Conservation (phyloP, 2,888 invertebrate species). For the Gisinianus flammeolus region DNA sequence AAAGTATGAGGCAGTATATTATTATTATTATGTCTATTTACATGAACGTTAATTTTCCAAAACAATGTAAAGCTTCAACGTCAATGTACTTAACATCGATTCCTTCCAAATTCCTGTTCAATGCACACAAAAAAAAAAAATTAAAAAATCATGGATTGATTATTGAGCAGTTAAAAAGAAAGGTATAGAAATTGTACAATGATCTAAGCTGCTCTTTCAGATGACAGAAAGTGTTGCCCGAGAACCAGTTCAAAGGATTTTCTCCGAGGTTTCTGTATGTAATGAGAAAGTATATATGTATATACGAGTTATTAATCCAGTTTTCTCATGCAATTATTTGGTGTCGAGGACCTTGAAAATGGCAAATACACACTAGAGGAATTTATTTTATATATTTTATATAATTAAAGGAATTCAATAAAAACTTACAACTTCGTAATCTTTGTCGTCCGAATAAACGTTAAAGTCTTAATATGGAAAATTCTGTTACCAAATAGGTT, state of each 20-base stretch:
- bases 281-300: too few species aligned
- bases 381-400: not conserved
- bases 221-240: not conserved
- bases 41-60: constrained; percentile 66
- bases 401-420: not conserved
- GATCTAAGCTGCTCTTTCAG: not conserved
- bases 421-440: not conserved
- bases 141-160: not conserved
- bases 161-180: not conserved
- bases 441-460: too few species aligned
- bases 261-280: too few species aligned
- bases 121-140: not conserved
- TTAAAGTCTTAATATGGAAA: too few species aligned
- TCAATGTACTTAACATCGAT: constrained; percentile 65
- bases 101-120: constrained; percentile 64
- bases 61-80: constrained; percentile 64
- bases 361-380: not conserved
- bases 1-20: too few species aligned
- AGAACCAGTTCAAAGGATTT: constrained; percentile 17
- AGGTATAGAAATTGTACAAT: not conserved
- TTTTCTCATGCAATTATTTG: too few species aligned
- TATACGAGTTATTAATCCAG: too few species aligned
- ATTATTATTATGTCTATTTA: constrained; percentile 38
- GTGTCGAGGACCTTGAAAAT: too few species aligned
- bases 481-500: too few species aligned